Percentiles rank a stretch among this genome's conserved stretches.
Conservation (phyloP, 2,113 vertebrate genomes). For the Lophura nycthemera region DNA sequence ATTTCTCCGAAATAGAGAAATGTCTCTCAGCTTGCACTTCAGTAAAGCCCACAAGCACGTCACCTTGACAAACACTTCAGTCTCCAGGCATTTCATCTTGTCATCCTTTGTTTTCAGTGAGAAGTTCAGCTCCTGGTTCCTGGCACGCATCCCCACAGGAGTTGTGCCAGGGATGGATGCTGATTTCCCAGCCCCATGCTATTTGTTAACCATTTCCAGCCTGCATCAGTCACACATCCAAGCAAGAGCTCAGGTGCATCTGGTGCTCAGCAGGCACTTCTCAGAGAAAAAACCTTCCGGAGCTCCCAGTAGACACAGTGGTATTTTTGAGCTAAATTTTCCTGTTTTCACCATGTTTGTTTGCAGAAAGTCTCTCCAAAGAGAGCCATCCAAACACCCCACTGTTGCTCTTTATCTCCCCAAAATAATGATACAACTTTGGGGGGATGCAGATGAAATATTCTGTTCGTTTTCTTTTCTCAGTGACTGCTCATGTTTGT, state of each 20-base stretch:
- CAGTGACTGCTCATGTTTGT: background rate
- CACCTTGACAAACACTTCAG: background rate
- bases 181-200: background rate
- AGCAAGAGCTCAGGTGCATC: background rate
- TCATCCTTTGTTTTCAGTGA: background rate
- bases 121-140: background rate
- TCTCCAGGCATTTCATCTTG: background rate
- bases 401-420: background rate
- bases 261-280: background rate
- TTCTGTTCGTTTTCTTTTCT: background rate
- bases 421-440: accelerated
- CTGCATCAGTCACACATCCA: background rate
- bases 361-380: background rate
- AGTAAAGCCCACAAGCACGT: accelerated
- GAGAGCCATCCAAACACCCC: background rate
- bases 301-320: background rate
- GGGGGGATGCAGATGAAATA: background rate
- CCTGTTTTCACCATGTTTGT: background rate
- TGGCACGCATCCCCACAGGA: background rate
- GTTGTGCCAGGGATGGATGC: background rate
- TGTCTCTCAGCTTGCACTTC: background rate
- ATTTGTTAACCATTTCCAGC: background rate
- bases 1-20: background rate
- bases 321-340: background rate
- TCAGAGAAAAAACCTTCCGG: background rate